Percentiles rank a stretch among this genome's conserved stretches.
Conservation (phyloP, 2,888 invertebrate species). For the Metalampra italica region DNA sequence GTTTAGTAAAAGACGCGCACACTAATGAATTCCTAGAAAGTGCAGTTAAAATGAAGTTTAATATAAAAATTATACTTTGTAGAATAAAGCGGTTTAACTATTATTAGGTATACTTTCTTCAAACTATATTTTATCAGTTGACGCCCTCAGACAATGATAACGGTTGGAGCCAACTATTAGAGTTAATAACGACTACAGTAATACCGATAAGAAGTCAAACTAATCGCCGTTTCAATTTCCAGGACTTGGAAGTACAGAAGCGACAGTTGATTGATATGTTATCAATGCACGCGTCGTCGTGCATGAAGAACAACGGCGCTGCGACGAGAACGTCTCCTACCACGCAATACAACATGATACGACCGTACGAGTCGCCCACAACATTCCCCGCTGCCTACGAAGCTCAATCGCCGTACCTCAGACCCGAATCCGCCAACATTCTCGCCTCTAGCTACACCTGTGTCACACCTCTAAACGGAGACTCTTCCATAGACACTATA, state of each 20-base stretch:
- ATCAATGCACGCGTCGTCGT: conserved; percentile 84
- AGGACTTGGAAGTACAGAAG: conserved; percentile 88
- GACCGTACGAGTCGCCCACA: conserved; percentile 64
- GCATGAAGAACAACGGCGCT: conserved; percentile 76
- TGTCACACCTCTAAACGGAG: conserved; percentile 55
- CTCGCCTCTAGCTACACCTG: conserved; percentile 72
- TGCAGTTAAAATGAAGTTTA: neutral
- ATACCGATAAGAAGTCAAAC: neutral
- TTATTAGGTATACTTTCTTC: neutral
- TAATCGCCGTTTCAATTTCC: conserved; percentile 42
- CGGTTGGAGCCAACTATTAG: neutral
- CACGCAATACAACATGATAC: conserved; percentile 60
- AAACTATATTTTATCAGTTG: neutral
- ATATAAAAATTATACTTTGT: too few species aligned
- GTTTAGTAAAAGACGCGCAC: too few species aligned
- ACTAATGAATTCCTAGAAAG: neutral
- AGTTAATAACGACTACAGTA: neutral
- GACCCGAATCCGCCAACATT: conserved; percentile 74
- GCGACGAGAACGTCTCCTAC: conserved; percentile 62
- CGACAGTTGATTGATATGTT: conserved; percentile 89
- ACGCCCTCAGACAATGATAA: neutral
- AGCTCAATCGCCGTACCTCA: conserved; percentile 68
- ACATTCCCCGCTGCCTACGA: conserved; percentile 69
- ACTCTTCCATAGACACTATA: conserved; percentile 61
- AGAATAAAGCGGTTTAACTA: neutral